phyloP scores from a whole-genome alignment of 2,888 invertebrate genomes.

The Fragum sueziense region DNA sequence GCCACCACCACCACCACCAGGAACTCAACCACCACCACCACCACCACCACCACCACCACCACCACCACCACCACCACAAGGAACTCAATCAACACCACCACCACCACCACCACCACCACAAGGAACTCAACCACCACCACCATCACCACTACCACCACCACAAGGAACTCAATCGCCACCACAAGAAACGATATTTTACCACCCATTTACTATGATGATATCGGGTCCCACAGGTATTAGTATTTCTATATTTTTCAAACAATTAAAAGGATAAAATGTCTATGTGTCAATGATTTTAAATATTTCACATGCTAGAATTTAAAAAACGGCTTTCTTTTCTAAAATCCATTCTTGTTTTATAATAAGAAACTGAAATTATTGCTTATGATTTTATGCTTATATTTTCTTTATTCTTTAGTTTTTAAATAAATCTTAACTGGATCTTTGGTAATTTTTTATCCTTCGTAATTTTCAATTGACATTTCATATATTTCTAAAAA shows the following conservation, averaged over 20 bases:
- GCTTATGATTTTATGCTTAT: too few relatives aligned
- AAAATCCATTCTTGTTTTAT: background rate
- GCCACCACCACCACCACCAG: constrained; percentile 1
- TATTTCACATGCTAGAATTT: too few relatives aligned
- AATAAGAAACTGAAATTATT: background rate
- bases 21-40: background rate
- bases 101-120: constrained; percentile 4
- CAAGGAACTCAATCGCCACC: background rate
- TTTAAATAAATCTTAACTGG: too few relatives aligned
- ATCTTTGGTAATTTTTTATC: too few relatives aligned
- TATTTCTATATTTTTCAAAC: too few relatives aligned
- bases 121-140: background rate
- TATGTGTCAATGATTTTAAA: background rate
- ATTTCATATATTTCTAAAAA: background rate
- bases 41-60: background rate
- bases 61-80: background rate
- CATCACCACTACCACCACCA: background rate
- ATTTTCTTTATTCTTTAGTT: too few relatives aligned
- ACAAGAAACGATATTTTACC: too few relatives aligned
- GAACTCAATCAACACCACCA: constrained; percentile 70
- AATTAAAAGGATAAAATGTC: too few relatives aligned
- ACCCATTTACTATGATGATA: too few relatives aligned
- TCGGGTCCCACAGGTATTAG: too few relatives aligned
- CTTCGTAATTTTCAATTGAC: background rate
- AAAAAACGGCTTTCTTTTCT: too few relatives aligned